These are phyloP conservation scores for Vanessa tameamea DNA, from an alignment of 1,140 invertebrate genomes.

Conservation along the genomic window DNA sequence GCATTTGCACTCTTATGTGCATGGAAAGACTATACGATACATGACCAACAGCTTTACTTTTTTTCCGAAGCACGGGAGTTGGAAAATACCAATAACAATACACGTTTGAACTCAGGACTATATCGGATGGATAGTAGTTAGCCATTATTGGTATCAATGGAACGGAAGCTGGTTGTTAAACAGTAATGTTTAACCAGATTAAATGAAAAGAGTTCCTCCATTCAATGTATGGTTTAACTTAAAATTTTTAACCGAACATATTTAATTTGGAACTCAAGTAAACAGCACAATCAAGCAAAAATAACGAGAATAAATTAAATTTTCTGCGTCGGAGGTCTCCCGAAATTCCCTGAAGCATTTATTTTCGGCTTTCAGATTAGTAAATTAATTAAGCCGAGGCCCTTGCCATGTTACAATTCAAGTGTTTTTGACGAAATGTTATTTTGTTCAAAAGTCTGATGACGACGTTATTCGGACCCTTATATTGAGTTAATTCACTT, in stretches of 20 bases:
- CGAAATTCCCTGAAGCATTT: conserved; percentile 5
- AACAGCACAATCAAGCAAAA: conserved; percentile 17
- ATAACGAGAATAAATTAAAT: conserved; percentile 19
- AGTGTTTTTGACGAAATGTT: conserved; percentile 36
- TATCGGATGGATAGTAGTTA: too few species aligned
- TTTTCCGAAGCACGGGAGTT: too few species aligned
- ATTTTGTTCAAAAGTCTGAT: conserved; percentile 8
- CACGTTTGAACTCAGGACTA: too few species aligned
- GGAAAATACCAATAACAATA: too few species aligned
- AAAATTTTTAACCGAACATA: background rate
- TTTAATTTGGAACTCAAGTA: background rate
- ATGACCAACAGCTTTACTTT: too few species aligned
- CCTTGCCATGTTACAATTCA: conserved; percentile 15
- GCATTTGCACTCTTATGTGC: too few species aligned
- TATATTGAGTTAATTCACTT: background rate
- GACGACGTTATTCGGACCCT: background rate
- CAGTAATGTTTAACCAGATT: too few species aligned
- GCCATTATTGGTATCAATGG: too few species aligned
- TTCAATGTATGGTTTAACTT: too few species aligned
- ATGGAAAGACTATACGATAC: too few species aligned
- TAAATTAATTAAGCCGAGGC: conserved; percentile 43
- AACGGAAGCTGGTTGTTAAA: too few species aligned
- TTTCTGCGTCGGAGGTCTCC: conserved; percentile 3
- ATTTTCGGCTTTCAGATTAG: conserved; percentile 37
- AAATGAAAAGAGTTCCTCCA: too few species aligned